Percentiles rank a stretch among this genome's conserved stretches.
phyloP scores from a whole-genome alignment of 2,888 invertebrate genomes.

The Erebia aethiops region DNA sequence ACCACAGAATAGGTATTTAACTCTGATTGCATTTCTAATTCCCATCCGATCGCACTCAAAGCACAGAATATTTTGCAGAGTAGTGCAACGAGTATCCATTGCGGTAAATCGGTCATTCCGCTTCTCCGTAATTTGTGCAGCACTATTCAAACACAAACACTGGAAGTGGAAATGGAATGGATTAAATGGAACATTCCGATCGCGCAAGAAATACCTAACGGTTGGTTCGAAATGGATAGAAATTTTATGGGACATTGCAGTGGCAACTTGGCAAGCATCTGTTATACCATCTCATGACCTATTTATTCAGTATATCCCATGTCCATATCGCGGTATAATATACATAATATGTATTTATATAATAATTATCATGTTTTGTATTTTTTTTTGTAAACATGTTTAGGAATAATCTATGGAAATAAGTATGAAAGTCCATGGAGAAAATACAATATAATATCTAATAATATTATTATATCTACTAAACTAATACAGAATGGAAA shows the following conservation, averaged over 20 bases:
- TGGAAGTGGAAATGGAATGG: conserved; percentile 18
- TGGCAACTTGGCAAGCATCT: neutral
- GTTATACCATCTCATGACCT: neutral
- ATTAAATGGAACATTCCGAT: conserved; percentile 5
- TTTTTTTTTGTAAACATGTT: no score
- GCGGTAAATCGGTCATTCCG: conserved; percentile 10
- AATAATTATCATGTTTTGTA: no score
- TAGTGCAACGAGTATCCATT: neutral
- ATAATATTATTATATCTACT: no score
- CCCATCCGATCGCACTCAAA: neutral
- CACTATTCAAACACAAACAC: conserved; percentile 12
- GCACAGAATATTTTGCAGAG: neutral
- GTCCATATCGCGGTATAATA: neutral
- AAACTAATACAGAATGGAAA: no score
- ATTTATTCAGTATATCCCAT: neutral
- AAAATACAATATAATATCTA: no score
- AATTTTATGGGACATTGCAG: neutral
- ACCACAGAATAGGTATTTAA: no score
- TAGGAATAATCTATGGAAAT: no score
- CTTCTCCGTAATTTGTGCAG: conserved; percentile 2
- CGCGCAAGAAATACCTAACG: neutral
- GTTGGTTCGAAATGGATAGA: neutral
- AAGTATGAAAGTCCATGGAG: no score
- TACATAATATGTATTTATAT: no score
- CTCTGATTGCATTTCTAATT: neutral